A percentile compares a stretch with the other conserved stretches of the same genome.
Evolutionary conservation across 1,140 invertebrate genomes (phyloP).

Genomic region (Cydia strobilella): DNA sequence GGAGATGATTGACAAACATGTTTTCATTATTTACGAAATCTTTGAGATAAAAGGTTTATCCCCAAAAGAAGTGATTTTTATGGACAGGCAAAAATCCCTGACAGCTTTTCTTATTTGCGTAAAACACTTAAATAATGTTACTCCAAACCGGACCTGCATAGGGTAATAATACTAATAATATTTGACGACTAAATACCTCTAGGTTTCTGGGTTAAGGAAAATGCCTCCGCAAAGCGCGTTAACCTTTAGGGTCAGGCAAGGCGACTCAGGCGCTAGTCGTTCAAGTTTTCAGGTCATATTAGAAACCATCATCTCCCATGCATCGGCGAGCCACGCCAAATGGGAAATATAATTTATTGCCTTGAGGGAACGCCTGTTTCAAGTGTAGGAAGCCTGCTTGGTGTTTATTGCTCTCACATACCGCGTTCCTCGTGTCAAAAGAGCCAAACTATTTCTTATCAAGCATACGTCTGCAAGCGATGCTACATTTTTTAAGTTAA

Average conservation of each 20-base stretch:
- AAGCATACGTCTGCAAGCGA: too few species aligned
- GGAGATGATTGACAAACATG: too few species aligned
- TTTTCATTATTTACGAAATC: too few species aligned
- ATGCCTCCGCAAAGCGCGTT: slow-evolving; percentile 8
- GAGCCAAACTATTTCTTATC: too few species aligned
- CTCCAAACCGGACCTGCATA: not conserved
- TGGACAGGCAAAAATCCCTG: too few species aligned
- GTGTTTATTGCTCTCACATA: not conserved
- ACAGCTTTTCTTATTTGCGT: too few species aligned
- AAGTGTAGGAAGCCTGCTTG: not conserved
- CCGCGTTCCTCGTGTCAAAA: not conserved
- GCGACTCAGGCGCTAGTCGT: slow-evolving; percentile 19
- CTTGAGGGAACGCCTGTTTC: not conserved
- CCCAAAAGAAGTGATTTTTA: too few species aligned
- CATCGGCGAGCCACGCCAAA: not conserved
- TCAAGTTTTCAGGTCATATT: slow-evolving; percentile 26
- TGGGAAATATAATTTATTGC: slow-evolving; percentile 19
- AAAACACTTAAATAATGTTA: not conserved
- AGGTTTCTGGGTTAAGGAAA: slow-evolving; percentile 20
- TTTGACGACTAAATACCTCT: not conserved
- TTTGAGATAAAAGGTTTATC: too few species aligned
- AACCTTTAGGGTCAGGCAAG: not conserved
- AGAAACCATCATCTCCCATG: not conserved
- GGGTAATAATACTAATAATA: not conserved
- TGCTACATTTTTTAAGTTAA: too few species aligned